These are phyloP conservation scores for Physeter macrocephalus DNA, from an alignment of 2,113 vertebrate species.

Conservation along the genomic window DNA sequence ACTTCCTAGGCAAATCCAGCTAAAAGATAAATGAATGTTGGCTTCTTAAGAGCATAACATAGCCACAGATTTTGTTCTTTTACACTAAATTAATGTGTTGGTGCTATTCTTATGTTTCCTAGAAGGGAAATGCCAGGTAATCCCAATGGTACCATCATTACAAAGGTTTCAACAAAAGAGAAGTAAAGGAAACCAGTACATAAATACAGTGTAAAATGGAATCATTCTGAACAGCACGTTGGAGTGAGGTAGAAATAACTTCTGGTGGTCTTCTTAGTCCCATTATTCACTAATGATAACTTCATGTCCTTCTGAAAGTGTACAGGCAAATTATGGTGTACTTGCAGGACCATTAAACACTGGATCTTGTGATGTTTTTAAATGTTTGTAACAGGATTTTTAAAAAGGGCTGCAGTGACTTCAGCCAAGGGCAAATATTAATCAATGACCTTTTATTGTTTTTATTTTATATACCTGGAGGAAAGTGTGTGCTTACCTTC, in stretches of 20 bases:
- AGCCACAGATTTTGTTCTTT: background rate
- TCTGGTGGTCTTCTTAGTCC: background rate
- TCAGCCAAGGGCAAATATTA: slow-evolving; percentile 30
- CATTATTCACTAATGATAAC: slow-evolving; percentile 34
- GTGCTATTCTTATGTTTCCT: background rate
- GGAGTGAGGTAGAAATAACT: background rate
- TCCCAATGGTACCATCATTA: background rate
- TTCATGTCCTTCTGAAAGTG: slow-evolving; percentile 48
- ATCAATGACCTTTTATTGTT: slow-evolving; percentile 21
- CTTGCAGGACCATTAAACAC: background rate
- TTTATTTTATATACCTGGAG: slow-evolving; percentile 49
- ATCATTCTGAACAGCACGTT: background rate
- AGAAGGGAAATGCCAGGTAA: background rate
- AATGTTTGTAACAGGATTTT: slow-evolving; percentile 32
- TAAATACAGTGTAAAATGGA: background rate
- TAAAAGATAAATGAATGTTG: background rate
- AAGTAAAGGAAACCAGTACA: background rate
- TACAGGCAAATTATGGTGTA: slow-evolving; percentile 47
- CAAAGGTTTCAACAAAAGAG: background rate
- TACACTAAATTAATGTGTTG: background rate
- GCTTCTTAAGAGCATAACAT: background rate
- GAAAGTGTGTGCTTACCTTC: background rate
- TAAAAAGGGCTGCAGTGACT: slow-evolving; percentile 21
- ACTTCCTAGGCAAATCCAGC: background rate
- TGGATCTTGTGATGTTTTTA: slow-evolving; percentile 23